These are phyloP conservation scores for Pseudanteris insignis DNA, from an alignment of 2,888 invertebrate species.

Conservation along the genomic window DNA sequence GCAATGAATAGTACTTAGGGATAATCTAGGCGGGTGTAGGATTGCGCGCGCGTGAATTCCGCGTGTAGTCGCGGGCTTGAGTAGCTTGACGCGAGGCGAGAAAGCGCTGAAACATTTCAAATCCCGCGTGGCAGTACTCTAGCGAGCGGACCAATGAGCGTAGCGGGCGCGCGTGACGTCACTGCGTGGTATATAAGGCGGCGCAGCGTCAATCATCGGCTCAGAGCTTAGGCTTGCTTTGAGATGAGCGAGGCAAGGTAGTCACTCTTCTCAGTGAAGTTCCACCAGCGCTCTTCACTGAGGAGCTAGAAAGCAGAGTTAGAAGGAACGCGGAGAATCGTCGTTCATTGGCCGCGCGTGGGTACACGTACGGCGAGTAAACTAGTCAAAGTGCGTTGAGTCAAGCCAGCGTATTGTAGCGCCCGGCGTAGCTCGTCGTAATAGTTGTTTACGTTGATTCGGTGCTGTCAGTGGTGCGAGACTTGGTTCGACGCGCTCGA, in stretches of 20 bases:
- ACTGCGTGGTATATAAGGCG: conserved; percentile 54
- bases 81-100: no score
- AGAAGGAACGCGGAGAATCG: conserved; percentile 7
- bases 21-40: conserved; percentile 7
- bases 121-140: conserved; percentile 53
- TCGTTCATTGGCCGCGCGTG: not conserved
- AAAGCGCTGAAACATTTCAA: conserved; percentile 47
- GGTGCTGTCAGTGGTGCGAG: no score
- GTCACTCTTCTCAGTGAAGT: conserved; percentile 48
- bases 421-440: no score
- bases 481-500: no score
- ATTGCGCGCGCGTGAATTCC: no score
- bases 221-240: conserved; percentile 58
- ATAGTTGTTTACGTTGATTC: no score
- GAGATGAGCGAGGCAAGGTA: conserved; percentile 53
- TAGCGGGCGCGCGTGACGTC: conserved; percentile 54
- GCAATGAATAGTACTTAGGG: conserved; percentile 13
- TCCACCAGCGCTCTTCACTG: conserved; percentile 49
- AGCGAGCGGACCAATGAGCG: conserved; percentile 55
- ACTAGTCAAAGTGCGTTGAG: not conserved
- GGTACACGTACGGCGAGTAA: not conserved
- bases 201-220: conserved; percentile 49
- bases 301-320: conserved; percentile 28
- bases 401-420: no score
- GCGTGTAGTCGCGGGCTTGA: no score